These are phyloP conservation scores for Cerastoderma edule DNA, from an alignment of 2,888 invertebrate species.

Conservation along the genomic window DNA sequence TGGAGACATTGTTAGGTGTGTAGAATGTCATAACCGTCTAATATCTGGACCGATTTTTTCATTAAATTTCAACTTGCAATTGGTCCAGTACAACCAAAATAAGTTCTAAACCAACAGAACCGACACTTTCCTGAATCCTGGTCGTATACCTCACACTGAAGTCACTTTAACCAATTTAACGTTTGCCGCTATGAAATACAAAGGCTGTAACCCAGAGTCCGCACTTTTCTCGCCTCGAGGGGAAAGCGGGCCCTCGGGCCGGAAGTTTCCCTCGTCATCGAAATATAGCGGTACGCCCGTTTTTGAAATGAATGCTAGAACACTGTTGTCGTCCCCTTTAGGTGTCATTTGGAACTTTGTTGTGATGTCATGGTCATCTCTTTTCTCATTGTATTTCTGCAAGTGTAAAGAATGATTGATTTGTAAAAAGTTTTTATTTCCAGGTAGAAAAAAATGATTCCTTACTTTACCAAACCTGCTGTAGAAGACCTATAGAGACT, in stretches of 20 bases:
- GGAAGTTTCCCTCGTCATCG: conserved; percentile 56
- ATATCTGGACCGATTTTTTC: too few relatives aligned
- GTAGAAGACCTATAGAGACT: too few relatives aligned
- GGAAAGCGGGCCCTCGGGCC: conserved; percentile 53
- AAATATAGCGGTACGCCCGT: conserved; percentile 57
- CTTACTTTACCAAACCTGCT: too few relatives aligned
- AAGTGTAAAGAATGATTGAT: conserved; percentile 6
- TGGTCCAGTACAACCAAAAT: too few relatives aligned
- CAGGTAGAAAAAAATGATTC: too few relatives aligned
- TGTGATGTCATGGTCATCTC: conserved; percentile 55
- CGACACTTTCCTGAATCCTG: too few relatives aligned
- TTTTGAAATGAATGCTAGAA: conserved; percentile 57
- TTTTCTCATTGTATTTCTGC: conserved; percentile 46
- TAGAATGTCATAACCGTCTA: too few relatives aligned
- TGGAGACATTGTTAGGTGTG: too few relatives aligned
- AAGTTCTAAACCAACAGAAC: too few relatives aligned
- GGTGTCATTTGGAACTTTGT: conserved; percentile 61
- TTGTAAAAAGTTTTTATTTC: too few relatives aligned
- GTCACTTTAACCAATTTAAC: conserved; percentile 53
- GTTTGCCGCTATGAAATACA: conserved; percentile 55
- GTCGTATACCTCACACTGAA: conserved; percentile 52
- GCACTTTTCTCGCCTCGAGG: neutral
- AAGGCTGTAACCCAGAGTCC: conserved; percentile 43
- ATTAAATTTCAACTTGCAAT: too few relatives aligned
- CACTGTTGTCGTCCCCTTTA: conserved; percentile 39